A percentile compares a stretch with the other conserved stretches of the same genome.
phyloP scores from a whole-genome alignment of 2,888 invertebrate species.

The Tipula lateralis region DNA sequence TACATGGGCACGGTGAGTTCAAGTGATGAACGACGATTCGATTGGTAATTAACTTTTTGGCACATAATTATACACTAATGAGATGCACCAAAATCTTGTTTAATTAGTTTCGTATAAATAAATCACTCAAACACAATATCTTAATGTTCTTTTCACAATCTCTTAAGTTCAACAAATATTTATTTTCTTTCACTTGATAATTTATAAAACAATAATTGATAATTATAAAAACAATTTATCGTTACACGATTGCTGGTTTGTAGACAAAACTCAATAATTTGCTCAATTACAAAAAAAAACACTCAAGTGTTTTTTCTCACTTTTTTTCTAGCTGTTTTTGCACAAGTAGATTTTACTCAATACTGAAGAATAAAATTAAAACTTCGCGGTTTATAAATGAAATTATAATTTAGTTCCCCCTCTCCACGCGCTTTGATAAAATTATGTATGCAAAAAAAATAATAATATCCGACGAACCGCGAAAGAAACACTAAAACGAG shows the following conservation, averaged over 20 bases:
- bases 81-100: neutral
- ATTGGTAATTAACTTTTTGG: neutral
- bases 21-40: neutral
- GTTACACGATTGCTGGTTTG: no score
- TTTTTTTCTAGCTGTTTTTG: neutral
- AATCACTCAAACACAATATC: no score
- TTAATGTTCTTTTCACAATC: neutral
- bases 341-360: neutral
- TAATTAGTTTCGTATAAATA: no score
- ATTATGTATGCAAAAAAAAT: neutral
- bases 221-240: no score
- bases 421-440: neutral
- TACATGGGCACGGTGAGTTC: neutral
- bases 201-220: neutral
- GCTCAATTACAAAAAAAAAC: neutral
- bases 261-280: neutral
- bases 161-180: neutral
- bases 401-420: neutral
- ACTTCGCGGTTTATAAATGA: neutral
- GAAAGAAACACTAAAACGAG: neutral
- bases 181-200: neutral
- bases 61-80: neutral
- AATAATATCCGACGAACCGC: neutral
- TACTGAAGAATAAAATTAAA: neutral
- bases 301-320: neutral